phyloP scores from a whole-genome alignment of 2,113 vertebrate species.

The Etheostoma spectabile region DNA sequence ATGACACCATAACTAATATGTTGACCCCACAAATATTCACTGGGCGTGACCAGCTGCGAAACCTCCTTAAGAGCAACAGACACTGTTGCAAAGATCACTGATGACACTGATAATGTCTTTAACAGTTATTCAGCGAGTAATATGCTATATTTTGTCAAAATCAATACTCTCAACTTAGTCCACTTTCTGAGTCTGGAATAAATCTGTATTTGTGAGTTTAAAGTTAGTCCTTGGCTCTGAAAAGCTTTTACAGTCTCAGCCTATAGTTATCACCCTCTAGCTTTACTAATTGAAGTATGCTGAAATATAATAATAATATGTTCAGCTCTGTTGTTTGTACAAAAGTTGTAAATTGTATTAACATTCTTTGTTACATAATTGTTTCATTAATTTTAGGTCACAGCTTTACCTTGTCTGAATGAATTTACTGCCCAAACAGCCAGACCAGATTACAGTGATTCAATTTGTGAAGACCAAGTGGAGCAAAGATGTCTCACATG shows the following conservation, averaged over 20 bases:
- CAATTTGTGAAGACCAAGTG: not conserved
- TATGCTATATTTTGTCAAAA: slow-evolving; percentile 1
- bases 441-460: slow-evolving; percentile 7
- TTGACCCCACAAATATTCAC: slow-evolving; percentile 17
- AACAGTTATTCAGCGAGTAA: not conserved
- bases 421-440: slow-evolving; percentile 5
- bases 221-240: not conserved
- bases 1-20: slow-evolving; percentile 15
- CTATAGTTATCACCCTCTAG: not conserved
- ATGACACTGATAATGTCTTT: not conserved
- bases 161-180: not conserved
- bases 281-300: not conserved
- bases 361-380: not conserved
- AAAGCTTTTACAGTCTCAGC: not conserved
- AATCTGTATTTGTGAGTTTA: not conserved
- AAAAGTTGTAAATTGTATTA: not conserved
- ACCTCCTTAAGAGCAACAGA: slow-evolving; percentile 10
- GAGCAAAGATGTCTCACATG: slow-evolving; percentile 9
- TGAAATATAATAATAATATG: slow-evolving; percentile 2
- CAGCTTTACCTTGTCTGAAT: not conserved
- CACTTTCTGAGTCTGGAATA: not conserved
- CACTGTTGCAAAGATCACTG: not conserved
- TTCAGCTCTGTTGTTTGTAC: not conserved
- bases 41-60: not conserved
- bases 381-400: not conserved